phyloP scores from a whole-genome alignment of 2,888 invertebrate species.

The Melipona beecheii region DNA sequence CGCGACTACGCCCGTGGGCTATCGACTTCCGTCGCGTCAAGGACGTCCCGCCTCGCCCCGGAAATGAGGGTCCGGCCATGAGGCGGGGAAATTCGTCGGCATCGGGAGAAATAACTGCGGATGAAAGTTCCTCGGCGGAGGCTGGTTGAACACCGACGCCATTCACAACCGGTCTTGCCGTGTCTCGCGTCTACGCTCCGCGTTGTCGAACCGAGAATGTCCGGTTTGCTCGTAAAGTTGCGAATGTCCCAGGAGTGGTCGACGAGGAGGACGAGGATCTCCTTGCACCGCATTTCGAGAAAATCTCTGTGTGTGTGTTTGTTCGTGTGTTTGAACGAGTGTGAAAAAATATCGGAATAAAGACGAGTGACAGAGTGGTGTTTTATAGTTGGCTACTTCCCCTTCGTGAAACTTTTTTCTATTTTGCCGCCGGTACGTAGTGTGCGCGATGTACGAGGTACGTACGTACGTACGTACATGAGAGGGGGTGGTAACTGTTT shows the following conservation, averaged over 20 bases:
- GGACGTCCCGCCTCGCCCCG: not conserved
- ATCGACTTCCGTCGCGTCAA: not conserved
- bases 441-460: not conserved
- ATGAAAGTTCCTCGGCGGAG: conserved; percentile 37
- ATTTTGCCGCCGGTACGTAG: not conserved
- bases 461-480: not conserved
- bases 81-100: conserved; percentile 17
- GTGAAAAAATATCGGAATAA: not conserved
- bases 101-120: conserved; percentile 40
- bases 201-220: not conserved
- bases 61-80: conserved; percentile 17
- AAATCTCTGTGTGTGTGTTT: too few species aligned
- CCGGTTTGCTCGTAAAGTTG: not conserved
- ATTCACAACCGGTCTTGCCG: conserved; percentile 3
- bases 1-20: not conserved
- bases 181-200: not conserved
- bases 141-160: not conserved
- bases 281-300: too few species aligned
- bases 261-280: too few species aligned
- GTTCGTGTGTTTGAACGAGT: too few species aligned
- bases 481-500: not conserved
- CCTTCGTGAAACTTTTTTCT: conserved; percentile 7
- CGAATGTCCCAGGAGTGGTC: not conserved
- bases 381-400: not conserved
- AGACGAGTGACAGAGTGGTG: not conserved